Conservation (phyloP, 2,797 vertebrate species). For the Morus bassanus region DNA sequence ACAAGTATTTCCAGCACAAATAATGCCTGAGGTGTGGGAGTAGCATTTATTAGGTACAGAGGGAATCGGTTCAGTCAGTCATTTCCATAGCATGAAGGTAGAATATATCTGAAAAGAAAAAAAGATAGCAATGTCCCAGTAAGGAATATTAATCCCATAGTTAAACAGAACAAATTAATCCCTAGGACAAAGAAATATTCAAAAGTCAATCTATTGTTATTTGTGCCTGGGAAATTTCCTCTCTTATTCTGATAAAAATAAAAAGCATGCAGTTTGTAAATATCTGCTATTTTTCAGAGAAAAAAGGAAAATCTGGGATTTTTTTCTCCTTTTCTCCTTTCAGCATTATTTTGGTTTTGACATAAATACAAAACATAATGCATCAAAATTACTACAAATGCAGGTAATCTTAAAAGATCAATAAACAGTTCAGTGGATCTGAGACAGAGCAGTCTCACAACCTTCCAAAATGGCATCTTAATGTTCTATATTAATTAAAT, state of each 20-base stretch:
- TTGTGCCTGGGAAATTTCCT: neutral
- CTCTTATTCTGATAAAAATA: neutral
- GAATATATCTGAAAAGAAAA: neutral
- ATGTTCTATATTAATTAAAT: constrained; percentile 49
- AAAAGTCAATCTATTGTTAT: neutral
- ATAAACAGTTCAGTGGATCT: neutral
- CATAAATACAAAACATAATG: neutral
- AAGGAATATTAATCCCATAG: neutral
- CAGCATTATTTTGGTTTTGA: neutral
- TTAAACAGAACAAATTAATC: constrained; percentile 20
- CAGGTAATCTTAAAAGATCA: neutral
- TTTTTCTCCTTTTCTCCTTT: neutral
- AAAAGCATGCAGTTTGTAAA: neutral
- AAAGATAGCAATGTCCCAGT: neutral
- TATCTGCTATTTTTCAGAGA: neutral
- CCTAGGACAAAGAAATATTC: neutral
- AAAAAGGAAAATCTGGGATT: neutral
- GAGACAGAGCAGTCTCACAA: neutral
- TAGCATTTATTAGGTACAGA: neutral
- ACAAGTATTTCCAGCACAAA: constrained; percentile 9
- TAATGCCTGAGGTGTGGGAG: neutral
- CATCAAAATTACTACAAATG: neutral
- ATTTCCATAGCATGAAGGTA: neutral
- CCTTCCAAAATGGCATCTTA: constrained; percentile 1
- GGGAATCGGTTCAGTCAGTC: neutral